Conservation (phyloP, 2,888 invertebrate genomes). For the Cosmopolites sordidus region DNA sequence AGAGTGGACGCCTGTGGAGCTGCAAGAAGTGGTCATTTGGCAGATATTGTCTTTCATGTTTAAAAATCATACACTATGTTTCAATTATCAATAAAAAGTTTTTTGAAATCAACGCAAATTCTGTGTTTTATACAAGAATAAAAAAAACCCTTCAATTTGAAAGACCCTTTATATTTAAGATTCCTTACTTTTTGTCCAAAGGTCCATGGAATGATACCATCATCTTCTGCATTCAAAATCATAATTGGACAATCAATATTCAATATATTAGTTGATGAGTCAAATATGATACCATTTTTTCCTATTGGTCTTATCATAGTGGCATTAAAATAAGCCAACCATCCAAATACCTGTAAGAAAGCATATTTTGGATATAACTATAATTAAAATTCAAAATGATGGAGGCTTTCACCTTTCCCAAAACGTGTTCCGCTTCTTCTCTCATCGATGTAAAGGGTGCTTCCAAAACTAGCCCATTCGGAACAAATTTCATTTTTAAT, state of each 20-base stretch:
- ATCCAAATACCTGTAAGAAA: slow-evolving; percentile 38
- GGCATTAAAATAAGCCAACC: slow-evolving; percentile 42
- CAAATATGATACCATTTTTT: slow-evolving; percentile 40
- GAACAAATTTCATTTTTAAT: slow-evolving; percentile 29
- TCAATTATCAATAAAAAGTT: no score
- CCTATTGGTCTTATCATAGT: slow-evolving; percentile 40
- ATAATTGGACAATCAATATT: slow-evolving; percentile 42
- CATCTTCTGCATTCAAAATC: slow-evolving; percentile 43
- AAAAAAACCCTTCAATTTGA: no score
- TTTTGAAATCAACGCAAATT: no score
- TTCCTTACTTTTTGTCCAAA: slow-evolving; percentile 38
- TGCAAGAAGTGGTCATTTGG: no score
- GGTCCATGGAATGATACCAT: slow-evolving; percentile 37
- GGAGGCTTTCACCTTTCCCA: slow-evolving; percentile 40
- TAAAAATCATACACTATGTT: no score
- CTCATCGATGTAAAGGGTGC: slow-evolving; percentile 40
- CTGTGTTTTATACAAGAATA: no score
- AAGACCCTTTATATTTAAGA: no score
- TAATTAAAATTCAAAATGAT: no score
- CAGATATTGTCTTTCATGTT: no score
- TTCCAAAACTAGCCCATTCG: slow-evolving; percentile 40
- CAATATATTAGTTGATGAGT: slow-evolving; percentile 36
- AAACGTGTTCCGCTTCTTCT: slow-evolving; percentile 35
- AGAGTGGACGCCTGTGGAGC: no score
- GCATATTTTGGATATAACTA: background rate